phyloP scores from a whole-genome alignment of 2,888 invertebrate species.

The Trachelus stipa region DNA sequence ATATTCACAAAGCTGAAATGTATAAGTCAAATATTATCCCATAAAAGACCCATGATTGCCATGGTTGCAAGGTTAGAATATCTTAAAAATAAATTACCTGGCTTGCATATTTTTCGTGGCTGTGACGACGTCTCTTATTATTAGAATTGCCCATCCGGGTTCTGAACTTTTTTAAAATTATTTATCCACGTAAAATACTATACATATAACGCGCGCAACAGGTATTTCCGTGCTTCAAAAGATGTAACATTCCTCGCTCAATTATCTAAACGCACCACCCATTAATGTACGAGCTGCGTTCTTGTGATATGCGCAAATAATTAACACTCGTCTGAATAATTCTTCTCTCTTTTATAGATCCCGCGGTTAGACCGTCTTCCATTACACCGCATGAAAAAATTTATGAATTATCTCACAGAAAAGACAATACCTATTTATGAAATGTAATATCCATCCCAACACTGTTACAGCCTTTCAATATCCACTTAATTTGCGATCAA shows the following conservation, averaged over 20 bases:
- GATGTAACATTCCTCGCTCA: background rate
- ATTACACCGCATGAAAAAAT: background rate
- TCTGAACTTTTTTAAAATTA: background rate
- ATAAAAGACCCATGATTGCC: slow-evolving; percentile 13
- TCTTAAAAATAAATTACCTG: slow-evolving; percentile 45
- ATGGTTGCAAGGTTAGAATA: slow-evolving; percentile 40
- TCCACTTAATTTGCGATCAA: background rate
- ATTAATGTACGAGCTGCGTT: background rate
- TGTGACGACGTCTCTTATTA: slow-evolving; percentile 46
- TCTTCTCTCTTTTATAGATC: background rate
- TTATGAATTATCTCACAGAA: background rate
- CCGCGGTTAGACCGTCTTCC: background rate
- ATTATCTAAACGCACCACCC: background rate
- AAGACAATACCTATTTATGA: background rate
- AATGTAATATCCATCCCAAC: background rate
- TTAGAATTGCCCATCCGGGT: slow-evolving; percentile 59
- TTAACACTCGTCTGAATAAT: background rate
- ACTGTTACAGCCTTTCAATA: background rate
- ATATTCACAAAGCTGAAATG: background rate
- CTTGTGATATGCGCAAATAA: background rate
- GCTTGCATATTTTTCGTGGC: slow-evolving; percentile 52
- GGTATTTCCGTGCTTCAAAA: background rate
- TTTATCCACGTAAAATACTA: background rate
- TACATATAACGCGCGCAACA: background rate
- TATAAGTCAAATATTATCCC: background rate